Evolutionary conservation across 2,113 vertebrate genomes (phyloP).

Genomic region (Sturnira hondurensis): DNA sequence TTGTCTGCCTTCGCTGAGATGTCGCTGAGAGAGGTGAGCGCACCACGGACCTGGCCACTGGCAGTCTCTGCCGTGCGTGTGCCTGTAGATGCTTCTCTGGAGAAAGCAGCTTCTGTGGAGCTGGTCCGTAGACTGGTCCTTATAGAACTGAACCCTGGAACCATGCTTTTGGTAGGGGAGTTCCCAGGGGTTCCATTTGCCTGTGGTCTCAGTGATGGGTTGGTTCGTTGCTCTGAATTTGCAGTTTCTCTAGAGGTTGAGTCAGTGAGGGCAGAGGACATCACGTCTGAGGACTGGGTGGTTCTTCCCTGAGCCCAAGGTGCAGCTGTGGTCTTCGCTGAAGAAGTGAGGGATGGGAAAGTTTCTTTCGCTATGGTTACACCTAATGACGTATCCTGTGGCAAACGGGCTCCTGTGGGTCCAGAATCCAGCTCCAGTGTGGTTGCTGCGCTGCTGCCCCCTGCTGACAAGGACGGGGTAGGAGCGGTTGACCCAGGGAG

Average conservation of each 20-base stretch:
- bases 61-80: not conserved
- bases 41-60: not conserved
- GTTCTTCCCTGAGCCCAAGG: not conserved
- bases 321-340: not conserved
- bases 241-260: not conserved
- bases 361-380: not conserved
- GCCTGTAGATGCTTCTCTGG: not conserved
- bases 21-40: no score
- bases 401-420: not conserved
- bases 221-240: not conserved
- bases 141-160: not conserved
- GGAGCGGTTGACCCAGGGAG: not conserved
- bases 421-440: not conserved
- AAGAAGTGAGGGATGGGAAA: not conserved
- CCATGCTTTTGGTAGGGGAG: not conserved
- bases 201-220: not conserved
- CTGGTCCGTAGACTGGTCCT: not conserved
- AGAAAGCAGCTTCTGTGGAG: not conserved
- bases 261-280: not conserved
- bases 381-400: not conserved
- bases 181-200: not conserved
- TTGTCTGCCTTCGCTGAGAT: not conserved
- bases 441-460: fast-evolving
- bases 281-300: not conserved
- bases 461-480: not conserved